Percentiles rank a stretch among this genome's conserved stretches.
These are phyloP conservation scores for Aphidius colemani DNA, from an alignment of 2,888 invertebrate genomes.

Conservation along the genomic window DNA sequence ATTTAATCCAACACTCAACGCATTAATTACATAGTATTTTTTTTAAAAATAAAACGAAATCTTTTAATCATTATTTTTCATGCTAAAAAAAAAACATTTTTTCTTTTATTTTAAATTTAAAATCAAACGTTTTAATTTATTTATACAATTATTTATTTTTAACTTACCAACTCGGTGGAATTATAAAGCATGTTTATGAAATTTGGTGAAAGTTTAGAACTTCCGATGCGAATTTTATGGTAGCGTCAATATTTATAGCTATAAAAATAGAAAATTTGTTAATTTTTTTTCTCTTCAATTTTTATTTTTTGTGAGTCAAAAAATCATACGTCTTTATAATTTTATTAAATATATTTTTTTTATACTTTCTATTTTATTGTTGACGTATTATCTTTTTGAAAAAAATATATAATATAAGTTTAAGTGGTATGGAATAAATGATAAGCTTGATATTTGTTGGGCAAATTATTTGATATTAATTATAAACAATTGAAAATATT, in stretches of 20 bases:
- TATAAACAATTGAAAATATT: background rate
- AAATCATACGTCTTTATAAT: too few relatives aligned
- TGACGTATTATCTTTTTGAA: background rate
- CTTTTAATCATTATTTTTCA: background rate
- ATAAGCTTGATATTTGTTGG: background rate
- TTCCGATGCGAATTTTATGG: conserved; percentile 23
- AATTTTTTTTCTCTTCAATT: too few relatives aligned
- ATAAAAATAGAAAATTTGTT: too few relatives aligned
- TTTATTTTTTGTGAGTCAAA: too few relatives aligned
- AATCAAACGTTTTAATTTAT: background rate
- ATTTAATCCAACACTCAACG: background rate
- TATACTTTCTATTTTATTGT: too few relatives aligned
- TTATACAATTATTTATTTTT: background rate
- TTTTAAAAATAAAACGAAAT: background rate
- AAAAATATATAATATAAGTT: background rate
- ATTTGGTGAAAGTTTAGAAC: conserved; percentile 15
- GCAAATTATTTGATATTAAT: background rate
- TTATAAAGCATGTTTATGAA: too few relatives aligned
- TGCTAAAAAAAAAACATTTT: background rate
- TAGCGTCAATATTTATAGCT: background rate
- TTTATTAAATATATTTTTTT: too few relatives aligned
- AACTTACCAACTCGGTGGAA: conserved; percentile 2
- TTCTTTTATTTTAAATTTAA: background rate
- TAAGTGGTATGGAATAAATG: background rate
- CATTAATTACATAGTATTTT: background rate